Conservation (phyloP, 2,113 vertebrate species). For the Ptyas mucosa region DNA sequence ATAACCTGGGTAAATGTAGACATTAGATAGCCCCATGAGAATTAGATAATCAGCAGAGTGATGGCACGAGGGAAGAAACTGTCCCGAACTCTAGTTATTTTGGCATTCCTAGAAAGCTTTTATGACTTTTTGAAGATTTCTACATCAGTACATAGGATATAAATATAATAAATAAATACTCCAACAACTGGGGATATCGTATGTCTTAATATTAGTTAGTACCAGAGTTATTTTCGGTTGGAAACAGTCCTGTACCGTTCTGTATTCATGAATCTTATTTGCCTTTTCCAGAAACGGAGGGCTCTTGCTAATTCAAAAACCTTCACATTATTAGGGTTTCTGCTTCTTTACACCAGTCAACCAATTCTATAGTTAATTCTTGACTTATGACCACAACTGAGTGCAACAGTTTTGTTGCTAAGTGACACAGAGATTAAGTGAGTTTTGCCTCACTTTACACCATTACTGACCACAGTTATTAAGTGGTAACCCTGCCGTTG, state of each 20-base stretch:
- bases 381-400: too few species aligned
- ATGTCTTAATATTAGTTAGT: background rate
- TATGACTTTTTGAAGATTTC: background rate
- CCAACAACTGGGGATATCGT: background rate
- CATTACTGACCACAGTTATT: too few species aligned
- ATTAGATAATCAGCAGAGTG: too few species aligned
- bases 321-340: background rate
- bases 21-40: background rate
- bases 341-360: background rate
- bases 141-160: background rate
- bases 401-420: too few species aligned
- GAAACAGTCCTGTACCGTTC: background rate
- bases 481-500: too few species aligned
- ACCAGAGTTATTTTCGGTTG: background rate
- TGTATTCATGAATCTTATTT: background rate
- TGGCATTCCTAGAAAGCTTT: background rate
- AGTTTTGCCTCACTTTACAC: too few species aligned
- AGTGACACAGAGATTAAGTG: too few species aligned
- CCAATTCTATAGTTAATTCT: background rate
- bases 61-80: too few species aligned
- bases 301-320: background rate
- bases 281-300: background rate
- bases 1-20: background rate
- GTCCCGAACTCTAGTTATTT: too few species aligned
- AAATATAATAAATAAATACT: background rate